phyloP scores from a whole-genome alignment of 2,113 vertebrate genomes.

The Passer domesticus region DNA sequence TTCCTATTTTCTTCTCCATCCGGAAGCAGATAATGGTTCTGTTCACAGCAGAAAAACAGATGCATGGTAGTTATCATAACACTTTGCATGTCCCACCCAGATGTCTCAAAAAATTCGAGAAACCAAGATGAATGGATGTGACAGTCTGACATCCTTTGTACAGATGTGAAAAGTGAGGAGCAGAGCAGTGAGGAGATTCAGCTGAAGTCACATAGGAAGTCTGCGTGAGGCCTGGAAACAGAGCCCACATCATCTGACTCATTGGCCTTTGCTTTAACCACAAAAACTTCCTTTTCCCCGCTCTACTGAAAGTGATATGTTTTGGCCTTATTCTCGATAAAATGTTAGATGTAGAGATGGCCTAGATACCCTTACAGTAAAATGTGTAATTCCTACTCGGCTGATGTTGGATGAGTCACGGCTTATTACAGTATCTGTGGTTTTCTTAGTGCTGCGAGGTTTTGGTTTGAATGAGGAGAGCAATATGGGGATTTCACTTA shows the following conservation, averaged over 20 bases:
- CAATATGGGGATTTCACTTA: conserved; percentile 58
- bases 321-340: conserved; percentile 56
- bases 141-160: conserved; percentile 46
- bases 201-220: conserved; percentile 13
- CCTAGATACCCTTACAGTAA: conserved; percentile 69
- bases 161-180: conserved; percentile 57
- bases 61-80: conserved; percentile 40
- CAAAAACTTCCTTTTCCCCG: conserved; percentile 63
- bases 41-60: conserved; percentile 57
- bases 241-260: conserved; percentile 65
- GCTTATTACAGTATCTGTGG: conserved; percentile 51
- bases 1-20: neutral
- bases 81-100: conserved; percentile 62
- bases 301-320: conserved; percentile 49
- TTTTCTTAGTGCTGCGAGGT: conserved; percentile 48
- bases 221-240: conserved; percentile 59
- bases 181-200: conserved; percentile 25
- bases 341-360: conserved; percentile 62
- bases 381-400: conserved; percentile 47
- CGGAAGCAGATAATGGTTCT: conserved; percentile 26
- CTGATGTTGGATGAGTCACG: conserved; percentile 53
- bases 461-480: conserved; percentile 49
- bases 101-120: conserved; percentile 47
- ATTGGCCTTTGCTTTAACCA: conserved; percentile 62
- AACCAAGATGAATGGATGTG: conserved; percentile 59